Base-by-base conservation (phyloP, 2,797 vertebrate species). In the Huso huso region DNA sequence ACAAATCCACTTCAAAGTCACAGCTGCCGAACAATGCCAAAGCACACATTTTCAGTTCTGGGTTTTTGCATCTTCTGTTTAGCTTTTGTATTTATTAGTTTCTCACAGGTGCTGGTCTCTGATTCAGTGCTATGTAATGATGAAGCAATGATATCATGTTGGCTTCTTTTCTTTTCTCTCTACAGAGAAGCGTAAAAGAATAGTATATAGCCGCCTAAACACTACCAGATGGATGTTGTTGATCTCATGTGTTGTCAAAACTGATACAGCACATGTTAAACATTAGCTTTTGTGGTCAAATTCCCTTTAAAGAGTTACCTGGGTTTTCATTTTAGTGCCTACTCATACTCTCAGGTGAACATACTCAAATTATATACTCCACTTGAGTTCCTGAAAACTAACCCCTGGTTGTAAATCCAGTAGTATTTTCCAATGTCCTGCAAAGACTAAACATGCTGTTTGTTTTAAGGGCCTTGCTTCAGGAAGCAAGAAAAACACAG, bases 221-320 rank as follows among this genome's bases (percentile, higher is more conserved):
- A 0, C 48, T 62, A 79, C 82, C 88, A 88, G 85, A 88, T 86
- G 83, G 83, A 79, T 77, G 80, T 76, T 82, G 78, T 76, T 37
- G 13, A 65, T 75, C 75, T 80, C 77, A 79, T 73, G 75, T 66
- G 73, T 79, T 73, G 74, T 53, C 75, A 79, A 82, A 86, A 77
- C 70, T 6, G 75, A 84, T 82, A 80, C 74, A 48, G 61, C 55
- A 64, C 64, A 59, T 52, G 62, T 37, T 61, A 61, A 13, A 49
- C 57, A 64, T 51, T 72, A 63, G 70, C 2, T 63, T 9, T 60
- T 67, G 72, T 11, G 52, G 60, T 75, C 76, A 12, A 69, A 68
- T 69, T 78, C 66, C 83, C 82, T 71, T 50, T 51, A 76, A 76
- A 76, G 77, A 72, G 67, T 62, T 18, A 70, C 51, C 84, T 81